Base-by-base conservation (phyloP, 2,888 invertebrate genomes). In the Dicyrtomina minuta region DNA sequence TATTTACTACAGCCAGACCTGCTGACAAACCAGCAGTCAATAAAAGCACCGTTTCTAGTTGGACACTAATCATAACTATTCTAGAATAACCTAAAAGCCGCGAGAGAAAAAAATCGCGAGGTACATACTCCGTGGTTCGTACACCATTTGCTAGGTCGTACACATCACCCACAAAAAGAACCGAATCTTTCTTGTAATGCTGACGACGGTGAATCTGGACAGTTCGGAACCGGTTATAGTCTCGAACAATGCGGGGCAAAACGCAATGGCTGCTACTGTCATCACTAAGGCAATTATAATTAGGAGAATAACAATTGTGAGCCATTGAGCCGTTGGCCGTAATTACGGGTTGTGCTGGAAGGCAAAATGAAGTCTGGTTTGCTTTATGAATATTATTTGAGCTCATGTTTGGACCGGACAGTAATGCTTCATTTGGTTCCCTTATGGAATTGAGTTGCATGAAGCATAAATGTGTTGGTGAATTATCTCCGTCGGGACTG, bases 1-100 rank as follows among this genome's bases (percentile, higher is more conserved):
- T 78, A 61, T 78, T 78, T 12, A 78, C 78, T 24, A 78, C 76
- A 33, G 78, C 78, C 17, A 78, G 68, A 15, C 78, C 78, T 20
- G 78, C 78, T 53, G 78, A 78, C 43, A 77, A 51, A 15, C 78
- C 78, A 17, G 76, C 75, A n/a, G 76, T 77, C 41, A 78, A 62
- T 17, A 78, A 68, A 56, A 78, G 72, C 58, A 78, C 75, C 68
- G 78, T 78, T 71, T 78, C 78, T 44, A 78, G 55, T 56, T 77
- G 75, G 41, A 75, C 73, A 22, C 77, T 77, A 43, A 77, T 43
- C 64, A 70, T 72, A 39, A 72, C 70, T 43, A 77, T 70, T 41
- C 59, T 71, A 41, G 68, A 53, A 65, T 75, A 77, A 41, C 77
- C 77, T 46, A 77, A 62, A 8, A 78, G 62, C 22, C 70, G 68